A percentile compares a stretch with the other conserved stretches of the same genome.
Evolutionary conservation across 2,888 invertebrate genomes (phyloP).

Genomic region (Erebia palarica): DNA sequence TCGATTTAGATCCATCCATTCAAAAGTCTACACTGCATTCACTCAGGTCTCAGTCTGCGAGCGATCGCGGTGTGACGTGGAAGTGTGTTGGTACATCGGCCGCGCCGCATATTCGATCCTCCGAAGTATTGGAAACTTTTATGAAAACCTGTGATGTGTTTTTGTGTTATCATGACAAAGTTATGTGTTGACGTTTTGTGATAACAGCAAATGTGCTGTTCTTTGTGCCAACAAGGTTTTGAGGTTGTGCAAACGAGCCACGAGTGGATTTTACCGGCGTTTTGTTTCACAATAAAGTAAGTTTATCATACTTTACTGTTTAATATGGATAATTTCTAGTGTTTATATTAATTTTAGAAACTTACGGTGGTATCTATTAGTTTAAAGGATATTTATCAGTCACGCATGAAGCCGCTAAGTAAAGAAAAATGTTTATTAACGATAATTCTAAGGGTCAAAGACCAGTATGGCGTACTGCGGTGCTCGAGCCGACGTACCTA

Average conservation of each 20-base stretch:
- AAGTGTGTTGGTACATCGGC: constrained; percentile 40
- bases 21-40: constrained; percentile 42
- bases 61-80: constrained; percentile 51
- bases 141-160: constrained; percentile 52
- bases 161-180: constrained; percentile 56
- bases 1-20: constrained; percentile 38
- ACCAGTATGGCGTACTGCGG: constrained; percentile 8
- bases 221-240: constrained; percentile 43
- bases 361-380: not conserved
- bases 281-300: constrained; percentile 45
- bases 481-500: too few relatives aligned
- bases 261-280: constrained; percentile 63
- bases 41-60: constrained; percentile 58
- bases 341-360: not conserved
- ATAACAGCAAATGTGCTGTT: constrained; percentile 44
- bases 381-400: not conserved
- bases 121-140: constrained; percentile 56
- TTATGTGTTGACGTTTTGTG: constrained; percentile 58
- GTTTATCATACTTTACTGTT: constrained; percentile 8
- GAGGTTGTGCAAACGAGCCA: constrained; percentile 40
- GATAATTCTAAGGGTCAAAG: constrained; percentile 24
- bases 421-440: constrained; percentile 12
- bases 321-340: not conserved
- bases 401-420: constrained; percentile 1
- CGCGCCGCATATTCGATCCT: constrained; percentile 52